These are phyloP conservation scores for Lineus longissimus DNA, from an alignment of 1,140 invertebrate species.

Conservation along the genomic window DNA sequence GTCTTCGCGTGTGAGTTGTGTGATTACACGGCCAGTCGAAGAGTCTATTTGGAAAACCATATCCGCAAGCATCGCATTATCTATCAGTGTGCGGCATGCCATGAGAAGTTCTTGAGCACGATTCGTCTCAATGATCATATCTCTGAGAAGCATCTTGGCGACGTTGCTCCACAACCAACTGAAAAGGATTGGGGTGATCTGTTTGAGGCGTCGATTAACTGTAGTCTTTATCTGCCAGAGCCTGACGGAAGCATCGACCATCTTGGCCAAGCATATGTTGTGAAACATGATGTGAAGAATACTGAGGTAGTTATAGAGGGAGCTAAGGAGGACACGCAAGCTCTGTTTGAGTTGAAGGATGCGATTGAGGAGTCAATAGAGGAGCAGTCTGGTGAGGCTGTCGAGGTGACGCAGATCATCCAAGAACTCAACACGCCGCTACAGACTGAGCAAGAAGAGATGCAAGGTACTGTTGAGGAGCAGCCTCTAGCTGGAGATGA, in stretches of 20 bases:
- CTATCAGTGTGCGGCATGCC: slow-evolving; percentile 31
- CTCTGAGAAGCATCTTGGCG: slow-evolving; percentile 25
- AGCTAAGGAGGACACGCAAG: background rate
- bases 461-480: no score
- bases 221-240: slow-evolving; percentile 46
- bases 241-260: slow-evolving; percentile 28
- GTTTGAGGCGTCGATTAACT: slow-evolving; percentile 39
- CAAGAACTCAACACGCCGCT: no score
- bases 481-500: no score
- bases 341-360: no score
- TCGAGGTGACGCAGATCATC: no score
- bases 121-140: slow-evolving; percentile 45
- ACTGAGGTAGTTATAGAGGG: background rate
- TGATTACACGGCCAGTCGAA: slow-evolving; percentile 44
- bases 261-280: background rate
- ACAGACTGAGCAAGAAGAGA: no score
- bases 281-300: background rate
- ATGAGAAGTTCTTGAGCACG: slow-evolving; percentile 37
- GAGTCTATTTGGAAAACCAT: slow-evolving; percentile 50
- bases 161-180: slow-evolving; percentile 13
- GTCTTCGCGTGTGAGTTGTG: slow-evolving; percentile 47
- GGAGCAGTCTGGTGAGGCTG: no score
- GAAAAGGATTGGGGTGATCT: slow-evolving; percentile 26
- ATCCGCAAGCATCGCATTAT: slow-evolving; percentile 48
- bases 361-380: no score